phyloP scores from a whole-genome alignment of 2,113 vertebrate species.

The Suricata suricatta region DNA sequence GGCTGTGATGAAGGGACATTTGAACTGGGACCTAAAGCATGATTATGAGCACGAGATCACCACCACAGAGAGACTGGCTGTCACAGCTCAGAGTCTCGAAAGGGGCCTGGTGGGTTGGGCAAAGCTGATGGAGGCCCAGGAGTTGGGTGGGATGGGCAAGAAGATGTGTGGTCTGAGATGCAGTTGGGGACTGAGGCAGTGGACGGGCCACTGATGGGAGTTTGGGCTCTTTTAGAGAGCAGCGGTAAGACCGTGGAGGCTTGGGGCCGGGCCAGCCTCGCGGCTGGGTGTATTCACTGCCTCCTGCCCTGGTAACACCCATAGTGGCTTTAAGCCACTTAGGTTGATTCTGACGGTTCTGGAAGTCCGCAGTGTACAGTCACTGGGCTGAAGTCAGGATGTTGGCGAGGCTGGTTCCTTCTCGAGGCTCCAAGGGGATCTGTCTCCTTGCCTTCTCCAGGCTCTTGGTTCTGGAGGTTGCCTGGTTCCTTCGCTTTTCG shows the following conservation, averaged over 20 bases:
- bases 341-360: not conserved
- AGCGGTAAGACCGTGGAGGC: not conserved
- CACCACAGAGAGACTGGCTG: not conserved
- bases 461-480: not conserved
- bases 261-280: too few species aligned
- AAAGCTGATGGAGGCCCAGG: not conserved
- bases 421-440: not conserved
- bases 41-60: not conserved
- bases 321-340: too few species aligned
- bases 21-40: not conserved
- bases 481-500: not conserved
- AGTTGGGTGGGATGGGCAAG: too few species aligned
- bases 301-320: not conserved
- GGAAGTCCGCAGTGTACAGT: not conserved
- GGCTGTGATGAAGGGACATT: not conserved
- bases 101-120: not conserved
- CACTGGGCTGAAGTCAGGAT: not conserved
- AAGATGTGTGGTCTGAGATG: not conserved
- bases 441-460: not conserved
- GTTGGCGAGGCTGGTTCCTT: not conserved
- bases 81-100: not conserved
- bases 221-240: too few species aligned
- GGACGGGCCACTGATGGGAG: not conserved
- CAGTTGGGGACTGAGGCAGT: too few species aligned
- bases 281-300: not conserved